A percentile compares a stretch with the other conserved stretches of the same genome.
These are phyloP conservation scores for Lagopus muta DNA, from an alignment of 2,113 vertebrate species.

Conservation along the genomic window DNA sequence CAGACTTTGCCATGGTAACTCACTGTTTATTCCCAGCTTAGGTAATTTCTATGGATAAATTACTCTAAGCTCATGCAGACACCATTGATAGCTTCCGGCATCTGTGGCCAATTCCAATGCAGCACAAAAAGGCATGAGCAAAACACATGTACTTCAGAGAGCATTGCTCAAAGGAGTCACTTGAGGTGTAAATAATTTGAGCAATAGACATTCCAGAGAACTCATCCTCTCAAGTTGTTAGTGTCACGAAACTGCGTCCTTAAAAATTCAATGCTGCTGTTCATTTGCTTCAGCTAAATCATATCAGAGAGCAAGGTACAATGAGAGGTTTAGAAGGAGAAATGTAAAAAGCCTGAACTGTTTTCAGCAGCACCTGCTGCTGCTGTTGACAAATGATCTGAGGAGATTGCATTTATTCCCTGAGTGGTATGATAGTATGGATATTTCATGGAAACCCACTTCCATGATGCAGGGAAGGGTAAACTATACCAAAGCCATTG, in stretches of 20 bases:
- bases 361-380: background rate
- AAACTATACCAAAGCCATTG: background rate
- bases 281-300: background rate
- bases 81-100: fast-evolving
- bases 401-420: background rate
- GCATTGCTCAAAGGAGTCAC: background rate
- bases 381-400: background rate
- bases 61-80: background rate
- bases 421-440: fast-evolving
- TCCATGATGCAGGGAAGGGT: background rate
- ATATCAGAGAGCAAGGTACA: background rate
- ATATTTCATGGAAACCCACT: background rate
- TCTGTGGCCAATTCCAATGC: background rate
- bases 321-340: background rate
- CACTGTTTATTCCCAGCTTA: background rate
- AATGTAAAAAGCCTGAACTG: background rate
- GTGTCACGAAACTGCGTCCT: background rate
- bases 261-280: background rate
- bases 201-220: background rate
- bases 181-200: background rate
- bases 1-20: constrained; percentile 12
- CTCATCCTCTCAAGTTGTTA: background rate
- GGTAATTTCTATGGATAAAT: background rate
- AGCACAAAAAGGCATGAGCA: background rate
- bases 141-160: background rate